Conservation (phyloP, 1,140 invertebrate genomes). For the Campoletis sonorensis region DNA sequence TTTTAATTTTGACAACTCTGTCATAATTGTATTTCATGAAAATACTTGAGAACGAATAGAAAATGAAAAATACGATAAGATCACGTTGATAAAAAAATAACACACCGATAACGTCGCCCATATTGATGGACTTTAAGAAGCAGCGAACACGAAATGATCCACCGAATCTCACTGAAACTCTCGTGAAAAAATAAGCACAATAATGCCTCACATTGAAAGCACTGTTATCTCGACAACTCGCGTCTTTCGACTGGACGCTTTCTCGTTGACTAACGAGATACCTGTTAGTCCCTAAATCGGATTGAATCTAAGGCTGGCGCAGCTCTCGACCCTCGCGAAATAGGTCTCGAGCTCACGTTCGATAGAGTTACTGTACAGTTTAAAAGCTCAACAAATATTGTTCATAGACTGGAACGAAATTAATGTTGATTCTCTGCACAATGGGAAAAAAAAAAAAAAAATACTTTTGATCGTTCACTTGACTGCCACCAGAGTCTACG, state of each 20-base stretch:
- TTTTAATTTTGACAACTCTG: slow-evolving; percentile 29
- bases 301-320: slow-evolving; percentile 70
- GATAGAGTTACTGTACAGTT: background rate
- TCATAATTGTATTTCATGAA: background rate
- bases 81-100: slow-evolving; percentile 28
- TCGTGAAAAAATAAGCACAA: background rate
- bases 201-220: slow-evolving; percentile 6
- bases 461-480: background rate
- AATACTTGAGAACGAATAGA: background rate
- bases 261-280: slow-evolving; percentile 69
- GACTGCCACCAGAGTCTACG: background rate
- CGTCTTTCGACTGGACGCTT: slow-evolving; percentile 61
- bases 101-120: slow-evolving; percentile 59
- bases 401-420: background rate
- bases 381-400: background rate
- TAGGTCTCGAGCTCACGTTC: slow-evolving; percentile 53
- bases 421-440: no score
- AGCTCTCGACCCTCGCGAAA: slow-evolving; percentile 59
- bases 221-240: slow-evolving; percentile 55
- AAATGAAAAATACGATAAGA: background rate
- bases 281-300: slow-evolving; percentile 72
- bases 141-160: background rate
- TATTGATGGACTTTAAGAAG: slow-evolving; percentile 35
- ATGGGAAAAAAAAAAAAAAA: background rate
- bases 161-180: slow-evolving; percentile 31